Evolutionary conservation across 2,888 invertebrate genomes (phyloP).

Genomic region (Anaspis maculata): DNA sequence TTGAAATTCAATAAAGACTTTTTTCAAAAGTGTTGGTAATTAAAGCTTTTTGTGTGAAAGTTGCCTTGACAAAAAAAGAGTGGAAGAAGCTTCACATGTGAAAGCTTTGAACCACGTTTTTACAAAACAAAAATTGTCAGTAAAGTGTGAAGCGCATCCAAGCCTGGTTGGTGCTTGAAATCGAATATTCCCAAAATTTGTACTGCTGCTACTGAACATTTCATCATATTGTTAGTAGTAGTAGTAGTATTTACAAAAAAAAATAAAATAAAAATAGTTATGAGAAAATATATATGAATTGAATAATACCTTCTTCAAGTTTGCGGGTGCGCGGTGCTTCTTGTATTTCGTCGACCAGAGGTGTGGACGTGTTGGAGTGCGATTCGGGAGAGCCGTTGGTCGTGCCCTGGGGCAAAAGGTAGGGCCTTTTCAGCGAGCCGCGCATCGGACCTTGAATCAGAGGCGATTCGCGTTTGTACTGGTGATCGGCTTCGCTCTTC

Average conservation of each 20-base stretch:
- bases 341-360: conserved; percentile 52
- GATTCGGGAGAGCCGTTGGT: conserved; percentile 49
- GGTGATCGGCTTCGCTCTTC: conserved; percentile 31
- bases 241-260: conserved; percentile 7
- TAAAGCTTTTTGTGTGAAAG: too few relatives aligned
- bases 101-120: too few relatives aligned
- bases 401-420: too few relatives aligned
- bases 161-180: too few relatives aligned
- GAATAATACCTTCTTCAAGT: conserved; percentile 44
- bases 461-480: conserved; percentile 46
- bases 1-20: too few relatives aligned
- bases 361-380: conserved; percentile 60
- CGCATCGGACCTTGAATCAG: conserved; percentile 45
- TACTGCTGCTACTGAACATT: conserved; percentile 6
- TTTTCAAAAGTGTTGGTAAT: too few relatives aligned
- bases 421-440: conserved; percentile 41
- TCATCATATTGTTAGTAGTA: too few relatives aligned
- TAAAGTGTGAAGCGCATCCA: too few relatives aligned
- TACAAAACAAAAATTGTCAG: too few relatives aligned
- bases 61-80: too few relatives aligned
- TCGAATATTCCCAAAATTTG: too few relatives aligned
- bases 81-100: too few relatives aligned
- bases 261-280: conserved; percentile 2
- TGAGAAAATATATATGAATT: background rate
- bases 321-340: conserved; percentile 41